Base-by-base conservation (phyloP, 2,797 vertebrate species). In the Artibeus jamaicensis region DNA sequence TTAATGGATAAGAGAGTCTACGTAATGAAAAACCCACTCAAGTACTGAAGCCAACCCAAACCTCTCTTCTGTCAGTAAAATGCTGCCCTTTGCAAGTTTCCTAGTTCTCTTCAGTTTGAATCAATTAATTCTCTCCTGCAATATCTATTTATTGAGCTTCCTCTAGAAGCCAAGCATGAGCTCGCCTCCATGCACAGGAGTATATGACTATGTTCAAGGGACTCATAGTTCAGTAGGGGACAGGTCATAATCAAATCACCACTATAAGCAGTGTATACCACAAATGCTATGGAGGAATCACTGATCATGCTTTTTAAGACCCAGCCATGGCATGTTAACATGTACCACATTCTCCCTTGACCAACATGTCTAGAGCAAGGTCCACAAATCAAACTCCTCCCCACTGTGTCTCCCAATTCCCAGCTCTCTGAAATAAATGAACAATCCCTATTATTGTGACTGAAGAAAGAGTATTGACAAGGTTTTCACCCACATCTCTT, bases 341-440 rank as follows among this genome's bases (percentile, higher is more conserved):
- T 82, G 10, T 42, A 32, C 42, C 74, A 34, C 32, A 37, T 22
- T 9, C 32, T 44, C 8, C 46, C 73, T 29, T 37, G 44, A 65
- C 39, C 76, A 91, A 68, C 34, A 71, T 89, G 79, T 26, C 50
- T 71, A 39, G 84, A 89, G 77, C 42, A 77, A 78, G 37, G n/a
- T n/a, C 53, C 29, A 65, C 39, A 70, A 93, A 92, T 53, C 32
- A 6, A 90, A 46, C 34, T 53, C 70, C 26, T 88, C 29, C 24
- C 29, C 34, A 26, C 18, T 77, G 29, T 53, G 6, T 42, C 44
- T 44, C 39, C 59, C 53, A 77, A 65, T 44, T 42, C 34, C 21
- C 68, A 70, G 77, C 65, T 93, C 74, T 76, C 79, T 50, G 70
- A 96, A 87, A 78, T 89, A 86, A 88, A 89, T 26, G 6, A 82